Evolutionary conservation across 2,797 vertebrate species (phyloP).

Genomic region (Poecile montanus): DNA sequence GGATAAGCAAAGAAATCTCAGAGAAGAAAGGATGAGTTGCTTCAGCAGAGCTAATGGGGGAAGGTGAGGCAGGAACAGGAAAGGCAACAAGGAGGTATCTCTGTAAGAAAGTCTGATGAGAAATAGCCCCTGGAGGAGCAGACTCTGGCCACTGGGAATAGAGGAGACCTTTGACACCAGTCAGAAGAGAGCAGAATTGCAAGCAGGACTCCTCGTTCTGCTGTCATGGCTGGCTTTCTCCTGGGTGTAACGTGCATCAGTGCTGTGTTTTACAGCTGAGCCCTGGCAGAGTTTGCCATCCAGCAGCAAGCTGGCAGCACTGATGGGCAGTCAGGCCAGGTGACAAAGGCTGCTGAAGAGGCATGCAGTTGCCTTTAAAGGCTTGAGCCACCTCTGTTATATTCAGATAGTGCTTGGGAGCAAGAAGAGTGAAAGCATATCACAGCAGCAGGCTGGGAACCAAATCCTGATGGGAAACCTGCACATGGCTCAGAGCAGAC

Average conservation of each 20-base stretch:
- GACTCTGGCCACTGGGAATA: neutral
- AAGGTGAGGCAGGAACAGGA: neutral
- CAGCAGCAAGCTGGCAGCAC: neutral
- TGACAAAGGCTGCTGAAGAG: neutral
- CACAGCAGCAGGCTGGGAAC: neutral
- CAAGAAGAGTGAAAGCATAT: neutral
- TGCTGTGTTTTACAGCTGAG: neutral
- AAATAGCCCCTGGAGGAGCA: neutral
- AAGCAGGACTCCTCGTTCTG: neutral
- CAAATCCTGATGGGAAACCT: neutral
- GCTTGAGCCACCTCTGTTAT: neutral
- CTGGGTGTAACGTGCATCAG: accelerated
- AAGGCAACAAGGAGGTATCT: neutral
- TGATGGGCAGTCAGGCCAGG: accelerated
- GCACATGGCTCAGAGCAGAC: neutral
- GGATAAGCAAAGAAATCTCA: neutral
- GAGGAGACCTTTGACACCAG: neutral
- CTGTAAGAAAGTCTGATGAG: neutral
- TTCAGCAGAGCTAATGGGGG: neutral
- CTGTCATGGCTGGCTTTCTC: neutral
- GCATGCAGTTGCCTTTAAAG: neutral
- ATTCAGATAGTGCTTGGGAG: neutral
- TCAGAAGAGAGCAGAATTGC: neutral
- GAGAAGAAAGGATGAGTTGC: neutral
- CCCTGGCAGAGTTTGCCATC: neutral